A percentile compares a stretch with the other conserved stretches of the same genome.
Conservation (phyloP, 2,113 vertebrate species). For the Hyperopisus bebe region DNA sequence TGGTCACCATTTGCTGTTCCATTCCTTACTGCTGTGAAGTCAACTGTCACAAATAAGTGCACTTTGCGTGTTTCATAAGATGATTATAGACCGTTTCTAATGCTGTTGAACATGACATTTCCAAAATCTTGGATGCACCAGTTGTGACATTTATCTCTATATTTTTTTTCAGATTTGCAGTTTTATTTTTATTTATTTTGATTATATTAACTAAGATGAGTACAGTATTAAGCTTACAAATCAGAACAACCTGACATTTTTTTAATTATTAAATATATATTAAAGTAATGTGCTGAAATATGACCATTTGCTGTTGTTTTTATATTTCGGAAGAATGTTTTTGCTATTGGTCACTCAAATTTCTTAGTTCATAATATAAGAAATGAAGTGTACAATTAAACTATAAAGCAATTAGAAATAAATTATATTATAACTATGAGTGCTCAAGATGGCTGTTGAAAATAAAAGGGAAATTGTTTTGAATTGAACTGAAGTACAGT, state of each 20-base stretch:
- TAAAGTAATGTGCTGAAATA: not conserved
- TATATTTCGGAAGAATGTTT: not conserved
- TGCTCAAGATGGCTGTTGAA: not conserved
- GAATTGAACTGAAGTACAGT: not conserved
- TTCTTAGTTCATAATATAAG: not conserved
- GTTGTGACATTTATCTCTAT: not conserved
- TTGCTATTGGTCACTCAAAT: not conserved
- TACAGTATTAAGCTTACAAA: not conserved
- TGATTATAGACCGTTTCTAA: not conserved
- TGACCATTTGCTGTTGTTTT: not conserved
- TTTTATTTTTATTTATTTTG: conserved; percentile 7
- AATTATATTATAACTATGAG: not conserved
- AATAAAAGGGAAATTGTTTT: not conserved
- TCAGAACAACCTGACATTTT: not conserved
- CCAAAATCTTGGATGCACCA: conserved; percentile 9
- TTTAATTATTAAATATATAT: conserved; percentile 3
- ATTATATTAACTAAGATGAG: not conserved
- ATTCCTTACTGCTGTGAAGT: not conserved
- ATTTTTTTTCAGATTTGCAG: conserved; percentile 2
- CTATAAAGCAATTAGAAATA: not conserved
- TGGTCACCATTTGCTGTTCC: not conserved
- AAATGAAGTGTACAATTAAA: not conserved
- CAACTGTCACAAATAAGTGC: not conserved
- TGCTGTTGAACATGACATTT: not conserved
- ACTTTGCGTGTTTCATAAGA: not conserved